Evolutionary conservation across 2,888 invertebrate genomes (phyloP).

Genomic region (Amaurobius ferox): DNA sequence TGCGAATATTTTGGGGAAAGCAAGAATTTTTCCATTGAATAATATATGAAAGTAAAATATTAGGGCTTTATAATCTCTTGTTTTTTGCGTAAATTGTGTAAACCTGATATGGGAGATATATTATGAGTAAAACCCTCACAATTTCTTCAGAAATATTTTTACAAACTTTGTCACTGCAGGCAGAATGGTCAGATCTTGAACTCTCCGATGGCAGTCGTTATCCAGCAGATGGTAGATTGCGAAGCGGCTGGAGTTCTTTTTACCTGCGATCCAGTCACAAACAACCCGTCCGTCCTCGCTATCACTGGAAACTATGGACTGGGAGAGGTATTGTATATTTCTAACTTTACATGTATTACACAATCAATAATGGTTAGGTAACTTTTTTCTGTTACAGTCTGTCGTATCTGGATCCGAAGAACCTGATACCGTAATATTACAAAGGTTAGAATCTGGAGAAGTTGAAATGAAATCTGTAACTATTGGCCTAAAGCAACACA

Average conservation of each 20-base stretch:
- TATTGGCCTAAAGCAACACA: constrained; percentile 15
- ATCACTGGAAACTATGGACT: constrained; percentile 89
- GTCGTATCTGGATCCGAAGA: constrained; percentile 87
- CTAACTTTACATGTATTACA: no score
- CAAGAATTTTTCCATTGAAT: no score
- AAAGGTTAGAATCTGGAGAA: constrained; percentile 76
- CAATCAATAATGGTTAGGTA: no score
- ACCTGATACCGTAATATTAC: constrained; percentile 84
- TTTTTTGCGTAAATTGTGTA: no score
- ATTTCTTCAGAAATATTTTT: no score
- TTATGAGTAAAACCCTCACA: no score
- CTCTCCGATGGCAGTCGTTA: constrained; percentile 86
- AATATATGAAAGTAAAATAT: no score
- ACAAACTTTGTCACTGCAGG: constrained; percentile 19
- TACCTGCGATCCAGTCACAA: constrained; percentile 86
- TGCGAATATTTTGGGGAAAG: no score
- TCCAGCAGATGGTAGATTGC: constrained; percentile 86
- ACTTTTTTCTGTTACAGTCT: constrained; percentile 75
- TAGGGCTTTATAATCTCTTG: no score
- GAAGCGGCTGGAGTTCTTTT: constrained; percentile 86
- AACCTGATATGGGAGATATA: no score
- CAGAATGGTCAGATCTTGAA: constrained; percentile 58
- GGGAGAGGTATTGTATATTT: constrained; percentile 79
- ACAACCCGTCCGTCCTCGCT: constrained; percentile 83
- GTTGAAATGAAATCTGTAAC: neutral